These are phyloP conservation scores for Cololabis saira DNA, from an alignment of 2,113 vertebrate genomes.

Conservation along the genomic window DNA sequence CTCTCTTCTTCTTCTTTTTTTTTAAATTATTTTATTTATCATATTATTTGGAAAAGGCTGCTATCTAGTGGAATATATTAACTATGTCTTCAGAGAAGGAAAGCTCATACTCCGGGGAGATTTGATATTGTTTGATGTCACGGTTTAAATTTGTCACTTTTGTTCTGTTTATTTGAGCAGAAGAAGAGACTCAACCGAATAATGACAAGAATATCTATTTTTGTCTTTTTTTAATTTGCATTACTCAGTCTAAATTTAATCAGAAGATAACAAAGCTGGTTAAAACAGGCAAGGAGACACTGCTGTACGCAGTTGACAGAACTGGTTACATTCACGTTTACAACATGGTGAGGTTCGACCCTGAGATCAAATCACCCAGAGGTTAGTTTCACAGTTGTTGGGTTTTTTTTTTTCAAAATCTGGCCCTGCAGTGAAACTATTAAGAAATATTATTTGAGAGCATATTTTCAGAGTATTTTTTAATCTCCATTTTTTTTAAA, in stretches of 20 bases:
- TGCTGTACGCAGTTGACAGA: constrained; percentile 65
- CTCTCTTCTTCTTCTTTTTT: too few species aligned
- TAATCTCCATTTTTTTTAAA: not conserved
- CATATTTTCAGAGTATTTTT: not conserved
- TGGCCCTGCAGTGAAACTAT: not conserved
- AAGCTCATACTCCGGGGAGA: not conserved
- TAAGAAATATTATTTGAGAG: not conserved
- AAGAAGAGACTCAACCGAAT: not conserved
- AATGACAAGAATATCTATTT: not conserved
- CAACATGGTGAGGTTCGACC: constrained; percentile 60
- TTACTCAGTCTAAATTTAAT: constrained; percentile 67
- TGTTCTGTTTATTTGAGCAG: not conserved
- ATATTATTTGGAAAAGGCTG: not conserved
- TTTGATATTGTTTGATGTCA: not conserved
- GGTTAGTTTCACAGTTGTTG: constrained; percentile 10
- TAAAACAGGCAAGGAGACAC: constrained; percentile 46
- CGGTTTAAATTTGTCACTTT: constrained; percentile 14
- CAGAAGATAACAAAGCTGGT: constrained; percentile 72
- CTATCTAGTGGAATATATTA: constrained; percentile 8
- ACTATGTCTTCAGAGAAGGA: constrained; percentile 2
- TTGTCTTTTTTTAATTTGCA: not conserved
- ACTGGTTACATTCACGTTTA: constrained; percentile 64
- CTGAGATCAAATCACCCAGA: constrained; percentile 57
- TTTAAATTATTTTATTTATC: constrained; percentile 1
- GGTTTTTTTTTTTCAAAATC: not conserved